Base-by-base conservation (phyloP, 2,888 invertebrate species). In the Phyllotreta cruciferae region DNA sequence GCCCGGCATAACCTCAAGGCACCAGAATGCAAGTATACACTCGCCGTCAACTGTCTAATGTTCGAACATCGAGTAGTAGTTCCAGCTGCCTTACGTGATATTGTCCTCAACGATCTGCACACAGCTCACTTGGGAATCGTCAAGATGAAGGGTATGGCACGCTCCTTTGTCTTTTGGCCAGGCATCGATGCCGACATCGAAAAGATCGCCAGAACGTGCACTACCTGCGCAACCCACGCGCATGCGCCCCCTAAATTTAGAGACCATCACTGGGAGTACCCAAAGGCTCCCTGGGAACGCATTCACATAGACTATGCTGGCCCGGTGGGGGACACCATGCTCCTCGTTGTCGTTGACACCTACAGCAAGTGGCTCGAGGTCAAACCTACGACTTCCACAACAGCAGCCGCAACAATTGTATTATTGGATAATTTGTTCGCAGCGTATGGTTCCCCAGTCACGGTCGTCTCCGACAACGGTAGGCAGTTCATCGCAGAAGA, bases 91-190 rank as follows among this genome's bases (percentile, higher is more conserved):
- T 6, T 41, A 41, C 41, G 41, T 3, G 41, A 41, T 41, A 10
- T 10, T 10, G 41, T 41, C 2, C 41, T 41, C 41, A 41, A 41
- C 41, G 41, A 41, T 10, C 41, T 41, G 3, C 47, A 75, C 57
- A n/a, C 66, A 10, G 64, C 70, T n/a, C 73, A 76, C 64, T 39
- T 68, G 7, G 75, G 74, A 5, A 73, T 76, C 6, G 68, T 70
- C 1, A 71, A 68, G 45, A 76, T 74, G 70, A 76, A 77, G 62
- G 65, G 66, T 1, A 39, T 74, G 42, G 72, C 71, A 11, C 62
- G 71, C 0, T 64, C 62, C 10, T 74, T 62, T 13, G 41, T 6
- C 9, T 41, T 41, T 6, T 50, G 24, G 73, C 24, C 24, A 24
- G 24, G 24, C 24, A 24, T 41, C 41, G 41, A 41, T 10, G 9